These are phyloP conservation scores for Argentina silus DNA, from an alignment of 2,797 vertebrate genomes.

Conservation along the genomic window DNA sequence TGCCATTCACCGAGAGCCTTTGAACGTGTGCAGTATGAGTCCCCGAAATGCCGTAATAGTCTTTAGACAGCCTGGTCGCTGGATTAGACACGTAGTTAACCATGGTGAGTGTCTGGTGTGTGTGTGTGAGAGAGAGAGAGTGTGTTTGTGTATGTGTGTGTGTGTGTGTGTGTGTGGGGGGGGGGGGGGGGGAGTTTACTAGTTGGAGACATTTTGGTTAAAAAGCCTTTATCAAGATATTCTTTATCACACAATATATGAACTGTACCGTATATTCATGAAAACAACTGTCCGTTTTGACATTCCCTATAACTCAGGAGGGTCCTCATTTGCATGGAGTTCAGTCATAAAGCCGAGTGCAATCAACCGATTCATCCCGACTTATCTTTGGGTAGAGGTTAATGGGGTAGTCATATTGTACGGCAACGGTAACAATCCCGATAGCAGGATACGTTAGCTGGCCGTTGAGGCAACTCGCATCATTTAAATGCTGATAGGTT, in stretches of 20 bases:
- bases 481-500: constrained; percentile 35
- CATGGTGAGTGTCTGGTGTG: neutral
- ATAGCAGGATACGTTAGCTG: constrained; percentile 21
- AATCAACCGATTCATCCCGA: constrained; percentile 32
- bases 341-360: constrained; percentile 15
- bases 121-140: too few species aligned
- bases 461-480: constrained; percentile 24
- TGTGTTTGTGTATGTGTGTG: too few species aligned
- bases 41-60: constrained; percentile 55
- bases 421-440: constrained; percentile 19
- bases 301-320: constrained; percentile 8
- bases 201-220: too few species aligned
- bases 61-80: constrained; percentile 44
- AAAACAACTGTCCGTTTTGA: too few species aligned
- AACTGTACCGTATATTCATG: too few species aligned
- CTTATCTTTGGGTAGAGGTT: constrained; percentile 39
- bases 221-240: too few species aligned
- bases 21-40: constrained; percentile 54
- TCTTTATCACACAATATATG: too few species aligned
- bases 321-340: constrained; percentile 29
- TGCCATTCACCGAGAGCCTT: constrained; percentile 42
- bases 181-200: too few species aligned
- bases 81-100: constrained; percentile 6
- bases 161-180: too few species aligned
- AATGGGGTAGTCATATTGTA: constrained; percentile 27